Conservation (phyloP, 2,113 vertebrate genomes). For the Ptyas mucosa region DNA sequence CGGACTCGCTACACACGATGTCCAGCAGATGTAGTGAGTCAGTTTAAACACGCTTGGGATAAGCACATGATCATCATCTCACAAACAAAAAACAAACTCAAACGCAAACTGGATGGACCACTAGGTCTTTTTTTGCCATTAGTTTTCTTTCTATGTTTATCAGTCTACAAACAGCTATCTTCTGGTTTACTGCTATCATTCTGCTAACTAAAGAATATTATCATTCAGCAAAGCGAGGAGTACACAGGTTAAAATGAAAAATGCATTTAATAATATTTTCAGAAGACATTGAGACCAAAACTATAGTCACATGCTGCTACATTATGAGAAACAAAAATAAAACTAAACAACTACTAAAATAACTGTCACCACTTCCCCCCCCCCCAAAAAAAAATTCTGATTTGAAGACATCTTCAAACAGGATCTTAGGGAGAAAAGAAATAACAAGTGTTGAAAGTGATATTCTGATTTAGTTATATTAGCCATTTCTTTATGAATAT, state of each 20-base stretch:
- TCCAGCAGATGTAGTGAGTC: neutral
- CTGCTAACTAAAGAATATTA: neutral
- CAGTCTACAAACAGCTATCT: conserved; percentile 34
- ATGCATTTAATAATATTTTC: neutral
- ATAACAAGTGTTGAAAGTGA: neutral
- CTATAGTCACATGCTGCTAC: neutral
- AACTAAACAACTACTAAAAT: neutral
- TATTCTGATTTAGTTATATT: neutral
- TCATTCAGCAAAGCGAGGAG: neutral
- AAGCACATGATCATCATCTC: no score
- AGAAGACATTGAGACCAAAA: neutral
- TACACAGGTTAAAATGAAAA: neutral
- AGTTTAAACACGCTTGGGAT: neutral
- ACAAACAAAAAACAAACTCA: neutral
- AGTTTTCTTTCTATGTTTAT: conserved; percentile 18
- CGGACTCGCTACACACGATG: no score
- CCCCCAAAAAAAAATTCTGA: neutral
- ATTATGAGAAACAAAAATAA: neutral
- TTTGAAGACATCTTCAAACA: neutral
- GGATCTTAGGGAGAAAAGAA: neutral
- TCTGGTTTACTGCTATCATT: conserved; percentile 8
- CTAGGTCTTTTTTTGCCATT: neutral
- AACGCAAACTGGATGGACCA: neutral
- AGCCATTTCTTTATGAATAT: neutral
- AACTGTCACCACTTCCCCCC: neutral